Evolutionary conservation across 2,797 vertebrate genomes (phyloP).

Genomic region (Steatocranus sp.): DNA sequence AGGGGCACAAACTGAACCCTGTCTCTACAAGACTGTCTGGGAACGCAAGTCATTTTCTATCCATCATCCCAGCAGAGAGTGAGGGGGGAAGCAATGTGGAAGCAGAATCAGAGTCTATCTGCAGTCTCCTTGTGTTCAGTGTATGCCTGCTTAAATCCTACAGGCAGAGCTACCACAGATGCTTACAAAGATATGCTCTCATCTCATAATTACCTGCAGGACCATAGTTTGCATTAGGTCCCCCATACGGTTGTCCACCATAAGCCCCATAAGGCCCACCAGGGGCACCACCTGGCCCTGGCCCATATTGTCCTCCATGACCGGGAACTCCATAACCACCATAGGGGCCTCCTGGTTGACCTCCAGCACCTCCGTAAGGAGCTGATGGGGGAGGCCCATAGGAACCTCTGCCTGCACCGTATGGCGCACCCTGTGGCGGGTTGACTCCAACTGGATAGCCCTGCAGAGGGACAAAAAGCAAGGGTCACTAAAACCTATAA

Average conservation of each 20-base stretch:
- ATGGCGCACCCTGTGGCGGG: slow-evolving; percentile 45
- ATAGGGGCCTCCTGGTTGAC: slow-evolving; percentile 28
- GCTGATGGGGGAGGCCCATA: slow-evolving; percentile 38
- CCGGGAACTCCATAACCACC: slow-evolving; percentile 52
- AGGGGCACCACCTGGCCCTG: slow-evolving; percentile 35
- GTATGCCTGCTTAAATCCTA: background rate
- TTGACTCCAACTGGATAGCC: slow-evolving; percentile 64
- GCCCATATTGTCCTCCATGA: slow-evolving; percentile 59
- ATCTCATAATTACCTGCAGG: slow-evolving; percentile 64
- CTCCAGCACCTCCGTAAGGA: slow-evolving; percentile 46
- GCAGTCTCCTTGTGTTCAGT: slow-evolving; percentile 3
- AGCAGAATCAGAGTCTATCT: background rate
- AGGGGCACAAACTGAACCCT: slow-evolving; percentile 57
- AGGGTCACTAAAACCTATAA: background rate
- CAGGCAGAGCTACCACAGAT: background rate
- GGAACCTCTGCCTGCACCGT: slow-evolving; percentile 33
- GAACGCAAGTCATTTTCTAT: slow-evolving; percentile 52
- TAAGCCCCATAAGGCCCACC: slow-evolving; percentile 73
- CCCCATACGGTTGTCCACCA: slow-evolving; percentile 73
- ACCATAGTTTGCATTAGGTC: slow-evolving; percentile 71
- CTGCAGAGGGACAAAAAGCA: slow-evolving; percentile 19
- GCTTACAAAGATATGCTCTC: background rate
- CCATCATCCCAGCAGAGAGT: slow-evolving; percentile 37
- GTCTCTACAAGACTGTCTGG: slow-evolving; percentile 53
- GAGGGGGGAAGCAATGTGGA: background rate